Evolutionary conservation across 2,797 vertebrate species (phyloP), one percentile per base, ranked within the genome.

Genomic region (Tolypeutes matacus): DNA sequence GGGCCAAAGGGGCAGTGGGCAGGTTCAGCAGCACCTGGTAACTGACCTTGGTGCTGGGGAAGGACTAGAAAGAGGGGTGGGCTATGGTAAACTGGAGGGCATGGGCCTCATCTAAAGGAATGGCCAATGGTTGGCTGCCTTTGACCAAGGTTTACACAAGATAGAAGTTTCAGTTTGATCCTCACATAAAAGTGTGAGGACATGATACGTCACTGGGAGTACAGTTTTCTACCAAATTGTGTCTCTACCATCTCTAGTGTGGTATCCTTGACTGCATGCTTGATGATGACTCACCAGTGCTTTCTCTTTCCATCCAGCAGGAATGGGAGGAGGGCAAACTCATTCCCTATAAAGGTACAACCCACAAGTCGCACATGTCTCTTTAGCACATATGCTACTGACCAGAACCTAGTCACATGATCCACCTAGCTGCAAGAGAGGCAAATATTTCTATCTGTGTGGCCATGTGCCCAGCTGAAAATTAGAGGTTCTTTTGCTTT

Each of bases 321-420:
- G 13, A 42, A 64, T 11, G 42, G 31, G 64, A 36, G 31, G 46
- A 36, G 67, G 69, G 46, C 51, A 60, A 34, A 67, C 31, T 13
- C 6, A 4, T 25, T 58, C 31, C 80, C n/a, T 18, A 31, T n/a
- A 53, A 67, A 49, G 2, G 20, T 14, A 20, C 18, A 49, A 34
- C 5, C 9, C 13, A 5, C 1, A 3, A 29, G 31, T 51, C 17
- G 34, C 1, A 39, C 53, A 1, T 1, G 0, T 78, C 17, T 34
- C 60, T 60, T 29, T 17, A 58, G 31, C 39, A 87, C 62, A 39
- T 15, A 25, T 53, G 25, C 70, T 69, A 2, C 36, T 49, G 70
- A 80, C n/a, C 39, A 51, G 80, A 58, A 36, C 46, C 8, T 39
- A 85, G 87, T 31, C 64, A 46, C 42, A 1, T 21, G 53, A 53